Evolutionary conservation across 2,797 vertebrate species (phyloP).

Genomic region (Furcifer pardalis): DNA sequence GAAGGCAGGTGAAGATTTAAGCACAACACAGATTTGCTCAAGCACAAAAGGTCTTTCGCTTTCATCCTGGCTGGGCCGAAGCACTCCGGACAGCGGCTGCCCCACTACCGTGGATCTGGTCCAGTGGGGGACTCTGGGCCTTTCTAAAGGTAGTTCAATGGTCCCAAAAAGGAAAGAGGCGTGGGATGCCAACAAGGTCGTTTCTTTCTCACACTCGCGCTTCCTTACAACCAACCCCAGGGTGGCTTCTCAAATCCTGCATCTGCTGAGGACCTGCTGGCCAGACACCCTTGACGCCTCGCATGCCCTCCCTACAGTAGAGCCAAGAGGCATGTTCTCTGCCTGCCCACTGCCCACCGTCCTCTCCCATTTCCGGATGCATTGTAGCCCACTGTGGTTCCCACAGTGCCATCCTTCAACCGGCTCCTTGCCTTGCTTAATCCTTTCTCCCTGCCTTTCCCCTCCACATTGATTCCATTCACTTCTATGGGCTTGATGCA

Average conservation of each 20-base stretch:
- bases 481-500: no score
- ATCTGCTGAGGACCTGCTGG: not conserved
- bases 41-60: constrained; percentile 65
- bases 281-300: no score
- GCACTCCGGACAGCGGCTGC: not conserved
- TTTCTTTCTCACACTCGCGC: no score
- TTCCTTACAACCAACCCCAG: no score
- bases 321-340: accelerated
- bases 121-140: not conserved
- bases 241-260: not conserved
- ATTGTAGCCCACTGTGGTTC: not conserved
- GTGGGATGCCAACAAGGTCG: not conserved
- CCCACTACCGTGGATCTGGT: no score
- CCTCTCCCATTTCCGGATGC: no score
- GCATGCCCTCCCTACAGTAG: no score
- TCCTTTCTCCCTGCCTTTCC: no score
- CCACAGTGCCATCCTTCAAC: not conserved
- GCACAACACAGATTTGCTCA: constrained; percentile 70
- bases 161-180: not conserved
- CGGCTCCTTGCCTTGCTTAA: not conserved
- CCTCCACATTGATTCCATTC: no score
- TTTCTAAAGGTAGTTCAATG: not conserved
- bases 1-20: constrained; percentile 49
- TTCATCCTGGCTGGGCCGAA: not conserved
- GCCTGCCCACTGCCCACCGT: no score